Conservation (phyloP, 2,113 vertebrate species). For the Pipa parva region DNA sequence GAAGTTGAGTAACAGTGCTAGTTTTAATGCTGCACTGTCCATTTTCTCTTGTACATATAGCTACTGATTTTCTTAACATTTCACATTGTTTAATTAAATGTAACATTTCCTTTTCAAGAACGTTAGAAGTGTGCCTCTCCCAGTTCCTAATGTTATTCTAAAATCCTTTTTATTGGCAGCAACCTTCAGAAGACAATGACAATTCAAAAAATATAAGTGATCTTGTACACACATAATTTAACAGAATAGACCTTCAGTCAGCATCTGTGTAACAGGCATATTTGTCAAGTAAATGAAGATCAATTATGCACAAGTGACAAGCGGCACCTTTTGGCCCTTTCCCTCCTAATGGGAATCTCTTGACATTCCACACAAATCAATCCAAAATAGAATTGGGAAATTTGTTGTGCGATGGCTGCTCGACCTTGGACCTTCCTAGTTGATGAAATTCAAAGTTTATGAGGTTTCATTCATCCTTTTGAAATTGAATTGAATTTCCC, state of each 20-base stretch:
- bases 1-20: no score
- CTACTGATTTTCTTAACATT: no score
- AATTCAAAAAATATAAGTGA: slow-evolving; percentile 14
- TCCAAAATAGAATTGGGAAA: slow-evolving; percentile 32
- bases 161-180: slow-evolving; percentile 15
- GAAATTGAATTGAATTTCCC: slow-evolving; percentile 17
- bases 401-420: slow-evolving; percentile 24
- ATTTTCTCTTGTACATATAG: no score
- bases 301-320: slow-evolving; percentile 37
- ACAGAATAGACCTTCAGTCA: slow-evolving; percentile 10
- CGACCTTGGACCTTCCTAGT: slow-evolving; percentile 31
- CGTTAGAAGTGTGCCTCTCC: not conserved
- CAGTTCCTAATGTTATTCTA: slow-evolving; percentile 9
- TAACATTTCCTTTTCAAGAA: no score
- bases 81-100: no score
- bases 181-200: slow-evolving; percentile 20
- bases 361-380: slow-evolving; percentile 38
- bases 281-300: slow-evolving; percentile 33
- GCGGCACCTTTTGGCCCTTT: slow-evolving; percentile 26
- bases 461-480: slow-evolving; percentile 31
- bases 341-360: slow-evolving; percentile 31
- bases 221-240: slow-evolving; percentile 28
- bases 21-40: no score
- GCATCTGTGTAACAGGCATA: slow-evolving; percentile 4
- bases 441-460: slow-evolving; percentile 40